A percentile compares a stretch with the other conserved stretches of the same genome.
These are phyloP conservation scores for Sesia apiformis DNA, from an alignment of 2,888 invertebrate species.

Conservation along the genomic window DNA sequence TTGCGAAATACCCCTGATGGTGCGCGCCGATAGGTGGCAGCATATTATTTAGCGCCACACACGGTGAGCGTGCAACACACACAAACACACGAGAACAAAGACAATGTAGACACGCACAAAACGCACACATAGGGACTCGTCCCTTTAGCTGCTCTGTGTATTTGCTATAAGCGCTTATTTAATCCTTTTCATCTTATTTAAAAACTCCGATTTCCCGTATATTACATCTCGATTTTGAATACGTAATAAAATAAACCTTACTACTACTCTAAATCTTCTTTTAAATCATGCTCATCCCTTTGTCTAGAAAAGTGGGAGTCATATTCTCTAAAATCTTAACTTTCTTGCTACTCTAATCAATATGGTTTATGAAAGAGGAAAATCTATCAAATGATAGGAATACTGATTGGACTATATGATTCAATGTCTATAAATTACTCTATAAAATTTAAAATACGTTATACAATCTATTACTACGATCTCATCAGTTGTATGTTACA, in stretches of 20 bases:
- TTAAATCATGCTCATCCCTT: slow-evolving; percentile 60
- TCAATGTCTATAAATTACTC: not conserved
- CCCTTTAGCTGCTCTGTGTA: slow-evolving; percentile 67
- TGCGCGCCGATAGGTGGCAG: slow-evolving; percentile 69
- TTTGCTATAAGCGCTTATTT: slow-evolving; percentile 59
- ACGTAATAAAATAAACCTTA: not conserved
- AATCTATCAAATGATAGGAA: not conserved
- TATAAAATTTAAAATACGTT: not conserved
- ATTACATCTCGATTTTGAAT: not conserved
- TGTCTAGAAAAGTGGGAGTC: slow-evolving; percentile 52
- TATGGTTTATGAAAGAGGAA: not conserved
- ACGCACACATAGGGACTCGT: slow-evolving; percentile 63
- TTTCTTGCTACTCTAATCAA: slow-evolving; percentile 22
- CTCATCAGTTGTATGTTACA: not conserved
- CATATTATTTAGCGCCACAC: slow-evolving; percentile 68
- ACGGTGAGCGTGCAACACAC: slow-evolving; percentile 76
- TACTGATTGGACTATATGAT: not conserved
- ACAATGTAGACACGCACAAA: slow-evolving; percentile 74
- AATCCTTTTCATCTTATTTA: not conserved
- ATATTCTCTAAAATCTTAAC: slow-evolving; percentile 14
- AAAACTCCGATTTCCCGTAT: not conserved
- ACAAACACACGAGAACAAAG: slow-evolving; percentile 75
- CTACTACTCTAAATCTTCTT: slow-evolving; percentile 40
- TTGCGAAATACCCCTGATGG: slow-evolving; percentile 93
- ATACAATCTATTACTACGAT: not conserved